phyloP scores from a whole-genome alignment of 2,113 vertebrate genomes.

The Oncorhynchus clarkii region DNA sequence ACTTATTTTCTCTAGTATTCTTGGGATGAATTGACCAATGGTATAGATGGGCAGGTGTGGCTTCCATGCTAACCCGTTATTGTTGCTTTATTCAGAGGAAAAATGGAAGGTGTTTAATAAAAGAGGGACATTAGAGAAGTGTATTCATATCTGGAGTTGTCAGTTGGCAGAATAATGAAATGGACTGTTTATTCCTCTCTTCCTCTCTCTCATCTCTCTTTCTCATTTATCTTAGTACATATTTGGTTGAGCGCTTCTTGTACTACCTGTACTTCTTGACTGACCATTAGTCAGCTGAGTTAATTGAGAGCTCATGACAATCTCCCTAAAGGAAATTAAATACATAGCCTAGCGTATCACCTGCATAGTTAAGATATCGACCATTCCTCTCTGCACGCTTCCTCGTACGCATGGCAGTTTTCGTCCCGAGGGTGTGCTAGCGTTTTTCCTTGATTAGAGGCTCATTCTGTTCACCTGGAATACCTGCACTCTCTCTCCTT shows the following conservation, averaged over 20 bases:
- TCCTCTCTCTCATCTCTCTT: not conserved
- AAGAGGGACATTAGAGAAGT: not conserved
- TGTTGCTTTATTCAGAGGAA: not conserved
- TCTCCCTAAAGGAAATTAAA: no score
- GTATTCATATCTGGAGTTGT: not conserved
- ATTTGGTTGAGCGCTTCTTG: no score
- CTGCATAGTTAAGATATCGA: no score
- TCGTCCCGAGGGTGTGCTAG: conserved; percentile 53
- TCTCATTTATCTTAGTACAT: not conserved
- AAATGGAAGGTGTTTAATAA: no score
- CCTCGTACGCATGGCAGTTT: conserved; percentile 39
- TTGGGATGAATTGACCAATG: no score
- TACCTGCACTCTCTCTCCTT: conserved; percentile 57
- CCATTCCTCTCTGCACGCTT: conserved; percentile 19
- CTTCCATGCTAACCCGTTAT: not conserved
- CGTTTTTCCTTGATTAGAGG: conserved; percentile 68
- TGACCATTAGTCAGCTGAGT: no score
- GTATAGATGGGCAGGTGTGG: not conserved
- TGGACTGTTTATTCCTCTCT: not conserved
- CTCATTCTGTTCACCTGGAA: conserved; percentile 64
- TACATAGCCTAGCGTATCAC: no score
- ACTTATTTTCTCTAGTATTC: no score
- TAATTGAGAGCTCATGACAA: no score
- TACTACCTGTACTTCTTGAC: no score
- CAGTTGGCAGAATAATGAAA: not conserved